Evolutionary conservation across 2,888 invertebrate species (phyloP), one percentile per base, ranked within the genome.

Genomic region (Hyppa rectilinea): DNA sequence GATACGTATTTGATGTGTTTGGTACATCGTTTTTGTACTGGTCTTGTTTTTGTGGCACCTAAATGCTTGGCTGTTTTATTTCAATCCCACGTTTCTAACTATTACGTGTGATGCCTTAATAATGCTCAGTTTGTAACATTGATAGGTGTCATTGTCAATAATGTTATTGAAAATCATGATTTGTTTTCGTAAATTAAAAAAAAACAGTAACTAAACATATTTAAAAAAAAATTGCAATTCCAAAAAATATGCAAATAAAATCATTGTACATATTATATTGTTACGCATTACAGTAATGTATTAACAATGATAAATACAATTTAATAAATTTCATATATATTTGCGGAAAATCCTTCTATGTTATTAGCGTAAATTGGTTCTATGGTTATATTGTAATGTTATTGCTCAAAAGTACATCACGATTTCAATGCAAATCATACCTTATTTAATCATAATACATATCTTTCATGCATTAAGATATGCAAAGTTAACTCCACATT

Each of bases 401-500:
- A 80, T 68, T 74, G 52, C 70, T 60, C 43, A 62, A 65, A n/a
- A 78, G 55, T 66, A 60, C 58, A 66, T 70, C 64, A 52, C 50
- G 59, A 75, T 70, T 71, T 62, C 62, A 58, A 76, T 71, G 67
- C 70, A 62, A 83, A 78, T 29, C 26, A 59, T 31, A 29, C 23
- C 38, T 80, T 61, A 69, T 80, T 53, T 65, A 74, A 75, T 72
- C 64, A 83, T 69, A 71, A 63, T 59, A 59, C 71, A 75, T 62
- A 38, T 64, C 31, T 63, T 56, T 67, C 69, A 74, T 45, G 68
- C 67, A 76, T 76, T 66, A 64, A 81, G 64, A 78, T 66, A 80
- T 61, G 63, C 63, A 55, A 75, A 69, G 52, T 47, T 64, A 49
- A 64, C 23, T 52, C 53, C 17, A 50, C 50, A 23, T 53, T 49